Evolutionary conservation across 1,140 invertebrate species (phyloP), one percentile per base, ranked within the genome.

Genomic region (Aphelenchoides besseyi): DNA sequence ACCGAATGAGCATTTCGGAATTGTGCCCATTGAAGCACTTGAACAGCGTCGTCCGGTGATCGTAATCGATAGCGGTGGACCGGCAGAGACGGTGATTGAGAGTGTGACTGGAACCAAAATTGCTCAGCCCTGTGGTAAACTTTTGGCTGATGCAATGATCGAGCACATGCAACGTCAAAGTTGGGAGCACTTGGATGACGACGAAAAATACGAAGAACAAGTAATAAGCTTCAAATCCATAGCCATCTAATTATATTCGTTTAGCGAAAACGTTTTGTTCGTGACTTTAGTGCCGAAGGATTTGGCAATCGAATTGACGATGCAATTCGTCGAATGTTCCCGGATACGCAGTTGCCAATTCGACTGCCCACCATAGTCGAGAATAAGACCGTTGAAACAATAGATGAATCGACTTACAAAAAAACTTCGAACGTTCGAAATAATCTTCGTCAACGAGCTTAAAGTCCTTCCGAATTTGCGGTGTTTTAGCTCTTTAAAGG

Each of bases 1-100:
- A 12, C 82, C 82, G 8, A 77, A 83, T 62, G 82, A 83, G 68
- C 82, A 83, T 64, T 83, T 83, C 66, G 81, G 82, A 29, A 83
- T 83, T 68, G 82, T 83, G 16, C 82, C 82, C 9, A 84, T 83
- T 48, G 82, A 83, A 66, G 82, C 82, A 33, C 69, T 83, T 1
- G 82, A 83, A 18, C 82, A 83, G 61, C 57, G 82, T 36, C 74
- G 82, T 29, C 82, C 82, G 18, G 82, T 83, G 9, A 83, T 83
- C 41, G 82, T 84, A 1, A 85, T 82, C 68, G 74, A 83, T 37
- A 83, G 81, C 67, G 82, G 82, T 23, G 82, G 82, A 8, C 82
- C 81, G 5, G 74, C 82, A 0, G 82, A 83, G 67, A 83, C 82
- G 28, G 82, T 83, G 2, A 63, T 83, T 28, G 82, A 83, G 70